phyloP scores from a whole-genome alignment of 2,797 vertebrate species.

The Catamblyrhynchus diadema region DNA sequence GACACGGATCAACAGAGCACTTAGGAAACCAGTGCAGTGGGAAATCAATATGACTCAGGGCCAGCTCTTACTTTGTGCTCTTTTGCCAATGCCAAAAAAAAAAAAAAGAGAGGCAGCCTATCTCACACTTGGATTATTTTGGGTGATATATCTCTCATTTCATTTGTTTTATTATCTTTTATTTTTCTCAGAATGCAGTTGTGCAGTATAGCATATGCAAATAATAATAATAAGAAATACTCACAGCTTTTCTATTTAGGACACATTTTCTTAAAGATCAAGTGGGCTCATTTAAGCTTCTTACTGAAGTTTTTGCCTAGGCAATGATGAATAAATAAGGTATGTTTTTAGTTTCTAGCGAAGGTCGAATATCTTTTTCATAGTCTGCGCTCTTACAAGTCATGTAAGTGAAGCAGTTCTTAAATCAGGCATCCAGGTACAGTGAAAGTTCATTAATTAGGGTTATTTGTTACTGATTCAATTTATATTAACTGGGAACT shows the following conservation, averaged over 20 bases:
- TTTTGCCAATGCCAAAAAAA: slow-evolving; percentile 70
- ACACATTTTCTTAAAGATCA: slow-evolving; percentile 64
- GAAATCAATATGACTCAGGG: slow-evolving; percentile 85
- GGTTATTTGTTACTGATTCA: slow-evolving; percentile 32
- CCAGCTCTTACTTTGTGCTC: slow-evolving; percentile 76
- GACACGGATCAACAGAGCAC: slow-evolving; percentile 85
- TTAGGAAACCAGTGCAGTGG: slow-evolving; percentile 84
- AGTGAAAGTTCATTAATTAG: slow-evolving; percentile 51
- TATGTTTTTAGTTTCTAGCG: slow-evolving; percentile 45
- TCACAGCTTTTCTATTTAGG: slow-evolving; percentile 55
- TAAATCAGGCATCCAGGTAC: neutral
- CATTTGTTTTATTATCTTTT: slow-evolving; percentile 75
- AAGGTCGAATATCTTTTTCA: slow-evolving; percentile 61
- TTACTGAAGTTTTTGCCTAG: slow-evolving; percentile 54
- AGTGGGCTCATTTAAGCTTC: slow-evolving; percentile 44
- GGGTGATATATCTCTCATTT: slow-evolving; percentile 73
- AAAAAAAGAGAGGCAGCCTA: slow-evolving; percentile 37
- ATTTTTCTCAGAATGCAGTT: slow-evolving; percentile 68
- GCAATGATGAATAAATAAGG: slow-evolving; percentile 53
- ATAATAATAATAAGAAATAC: slow-evolving; percentile 55
- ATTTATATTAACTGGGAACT: neutral
- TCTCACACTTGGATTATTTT: slow-evolving; percentile 73
- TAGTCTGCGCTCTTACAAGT: slow-evolving; percentile 27
- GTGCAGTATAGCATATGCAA: slow-evolving; percentile 69
- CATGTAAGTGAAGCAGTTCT: slow-evolving; percentile 21